These are phyloP conservation scores for Drosophila fuyamai DNA, from an alignment of 1,140 invertebrate species.

Conservation along the genomic window DNA sequence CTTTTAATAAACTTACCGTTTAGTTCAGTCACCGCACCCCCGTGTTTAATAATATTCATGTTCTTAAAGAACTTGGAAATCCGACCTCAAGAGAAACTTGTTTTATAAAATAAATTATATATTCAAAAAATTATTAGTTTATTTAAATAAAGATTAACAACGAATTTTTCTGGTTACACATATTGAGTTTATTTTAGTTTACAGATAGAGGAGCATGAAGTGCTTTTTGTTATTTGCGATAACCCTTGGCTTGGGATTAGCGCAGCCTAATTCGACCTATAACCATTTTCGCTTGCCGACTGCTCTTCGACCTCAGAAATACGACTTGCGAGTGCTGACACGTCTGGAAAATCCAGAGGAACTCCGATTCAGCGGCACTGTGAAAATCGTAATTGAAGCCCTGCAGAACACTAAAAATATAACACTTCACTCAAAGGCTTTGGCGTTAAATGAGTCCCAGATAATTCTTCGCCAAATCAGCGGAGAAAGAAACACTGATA, in stretches of 20 bases:
- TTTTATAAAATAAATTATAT: too few species aligned
- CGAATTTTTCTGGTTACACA: too few species aligned
- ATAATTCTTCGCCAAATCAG: slow-evolving; percentile 79
- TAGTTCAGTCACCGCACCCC: too few species aligned
- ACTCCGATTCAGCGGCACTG: slow-evolving; percentile 88
- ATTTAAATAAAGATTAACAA: too few species aligned
- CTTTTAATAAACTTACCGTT: too few species aligned
- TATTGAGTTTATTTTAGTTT: too few species aligned
- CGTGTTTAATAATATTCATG: too few species aligned
- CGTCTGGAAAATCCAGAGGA: slow-evolving; percentile 74
- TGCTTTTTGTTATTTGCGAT: slow-evolving; percentile 84
- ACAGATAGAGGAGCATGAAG: slow-evolving; percentile 85
- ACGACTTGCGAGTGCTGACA: not conserved
- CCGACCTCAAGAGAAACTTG: too few species aligned
- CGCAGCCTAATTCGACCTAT: slow-evolving; percentile 25
- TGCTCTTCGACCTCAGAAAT: slow-evolving; percentile 86
- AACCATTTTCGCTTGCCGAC: slow-evolving; percentile 87
- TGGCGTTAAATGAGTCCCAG: slow-evolving; percentile 85
- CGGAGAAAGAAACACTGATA: slow-evolving; percentile 23
- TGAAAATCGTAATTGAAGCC: slow-evolving; percentile 86
- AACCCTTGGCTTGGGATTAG: slow-evolving; percentile 23
- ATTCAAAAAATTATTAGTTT: too few species aligned
- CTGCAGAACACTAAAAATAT: slow-evolving; percentile 87
- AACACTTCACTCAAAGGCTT: slow-evolving; percentile 88
- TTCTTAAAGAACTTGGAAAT: too few species aligned